Conservation (phyloP, 2,113 vertebrate species). For the Chloropsis cyanopogon region DNA sequence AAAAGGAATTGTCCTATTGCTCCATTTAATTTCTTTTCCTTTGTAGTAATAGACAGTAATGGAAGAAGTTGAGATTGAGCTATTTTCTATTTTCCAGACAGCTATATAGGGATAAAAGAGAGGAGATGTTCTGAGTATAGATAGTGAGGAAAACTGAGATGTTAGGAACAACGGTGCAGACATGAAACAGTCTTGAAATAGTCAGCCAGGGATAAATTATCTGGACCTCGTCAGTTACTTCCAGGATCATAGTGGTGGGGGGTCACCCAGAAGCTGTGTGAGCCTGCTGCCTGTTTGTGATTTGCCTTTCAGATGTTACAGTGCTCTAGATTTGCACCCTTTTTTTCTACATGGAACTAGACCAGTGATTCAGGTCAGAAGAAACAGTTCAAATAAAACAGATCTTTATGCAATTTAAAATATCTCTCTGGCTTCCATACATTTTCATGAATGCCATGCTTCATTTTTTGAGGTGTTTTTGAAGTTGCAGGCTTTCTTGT, state of each 20-base stretch:
- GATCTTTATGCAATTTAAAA: background rate
- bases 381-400: background rate
- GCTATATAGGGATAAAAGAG: background rate
- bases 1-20: background rate
- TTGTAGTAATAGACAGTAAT: background rate
- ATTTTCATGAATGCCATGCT: background rate
- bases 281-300: background rate
- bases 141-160: background rate
- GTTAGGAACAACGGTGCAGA: background rate
- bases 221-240: slow-evolving; percentile 35
- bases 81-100: background rate
- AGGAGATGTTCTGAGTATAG: background rate
- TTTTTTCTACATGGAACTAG: background rate
- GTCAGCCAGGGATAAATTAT: slow-evolving; percentile 15
- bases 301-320: background rate
- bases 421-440: background rate
- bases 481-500: background rate
- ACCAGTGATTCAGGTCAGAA: background rate
- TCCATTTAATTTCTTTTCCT: background rate
- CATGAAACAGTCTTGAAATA: slow-evolving; percentile 6
- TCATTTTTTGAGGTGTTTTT: background rate
- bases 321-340: background rate
- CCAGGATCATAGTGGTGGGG: slow-evolving; percentile 21
- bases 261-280: slow-evolving; percentile 14
- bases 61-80: background rate